Conservation (phyloP, 2,113 vertebrate species). For the Lepidothrix coronata region DNA sequence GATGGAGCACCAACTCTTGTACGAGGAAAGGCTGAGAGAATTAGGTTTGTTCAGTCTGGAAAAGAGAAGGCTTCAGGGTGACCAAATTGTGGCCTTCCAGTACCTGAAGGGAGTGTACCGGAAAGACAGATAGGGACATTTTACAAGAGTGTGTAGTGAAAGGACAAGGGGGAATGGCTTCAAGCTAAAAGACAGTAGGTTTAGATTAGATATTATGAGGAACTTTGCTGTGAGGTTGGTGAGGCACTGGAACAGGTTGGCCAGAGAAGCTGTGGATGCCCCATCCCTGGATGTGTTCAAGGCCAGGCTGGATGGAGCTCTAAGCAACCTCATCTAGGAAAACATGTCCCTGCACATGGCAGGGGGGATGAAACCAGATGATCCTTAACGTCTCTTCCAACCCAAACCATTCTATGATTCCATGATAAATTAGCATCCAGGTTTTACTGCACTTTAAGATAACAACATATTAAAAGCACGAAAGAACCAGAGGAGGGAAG, state of each 20-base stretch:
- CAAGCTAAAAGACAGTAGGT: neutral
- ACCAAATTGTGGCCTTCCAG: neutral
- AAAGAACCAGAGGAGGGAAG: neutral
- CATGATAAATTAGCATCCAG: neutral
- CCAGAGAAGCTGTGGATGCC: neutral
- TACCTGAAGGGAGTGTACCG: neutral
- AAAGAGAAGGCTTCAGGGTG: neutral
- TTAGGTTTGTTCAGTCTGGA: neutral
- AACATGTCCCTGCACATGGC: neutral
- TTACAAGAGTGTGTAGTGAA: neutral
- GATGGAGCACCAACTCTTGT: neutral
- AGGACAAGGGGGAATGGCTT: neutral
- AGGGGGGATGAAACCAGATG: fast-evolving
- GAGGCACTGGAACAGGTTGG: neutral
- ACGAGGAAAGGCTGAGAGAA: neutral
- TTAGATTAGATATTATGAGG: neutral
- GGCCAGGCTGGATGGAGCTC: neutral
- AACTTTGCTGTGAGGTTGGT: neutral
- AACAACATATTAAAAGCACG: neutral
- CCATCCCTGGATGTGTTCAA: neutral
- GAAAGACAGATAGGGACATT: neutral
- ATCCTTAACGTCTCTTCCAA: neutral
- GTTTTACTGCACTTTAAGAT: neutral
- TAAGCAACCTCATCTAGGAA: neutral
- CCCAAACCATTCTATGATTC: neutral